Evolutionary conservation across 2,888 invertebrate genomes (phyloP), one percentile per base, ranked within the genome.

Genomic region (Disparrhopalites patrizii): DNA sequence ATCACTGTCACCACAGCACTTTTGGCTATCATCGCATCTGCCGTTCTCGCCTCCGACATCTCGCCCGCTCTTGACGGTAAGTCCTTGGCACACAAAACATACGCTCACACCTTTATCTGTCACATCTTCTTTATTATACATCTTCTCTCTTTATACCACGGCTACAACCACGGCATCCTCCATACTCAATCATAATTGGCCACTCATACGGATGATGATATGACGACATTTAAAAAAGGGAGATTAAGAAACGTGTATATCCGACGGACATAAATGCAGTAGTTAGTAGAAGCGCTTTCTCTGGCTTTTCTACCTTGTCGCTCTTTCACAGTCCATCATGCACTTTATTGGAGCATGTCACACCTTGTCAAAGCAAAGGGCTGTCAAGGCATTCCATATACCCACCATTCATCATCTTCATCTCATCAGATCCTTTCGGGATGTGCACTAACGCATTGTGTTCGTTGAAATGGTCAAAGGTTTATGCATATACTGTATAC

Each of bases 1-100:
- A 68, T 72, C 71, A 70, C 71, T 72, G 72, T 72, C 74, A 70
- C 65, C 70, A 63, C 69, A 63, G 68, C 66, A 65, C 72, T 74
- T 67, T 70, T 74, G 56, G 71, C 68, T 69, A 71, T 74, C 74
- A 72, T 74, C 74, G 70, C 74, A 69, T 69, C 71, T 64, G 71
- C 70, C 68, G 72, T 70, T 67, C 67, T 73, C 54, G 70, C 74
- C 64, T 68, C 72, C 61, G 74, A 74, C 68, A 68, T 70, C 64
- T 68, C 70, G 63, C 72, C 72, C 56, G 70, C 70, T 62, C 70
- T 69, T 69, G 72, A 74, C 69, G 74, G 74, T 74, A 74, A 74
- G 74, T 23, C 40, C 23, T 23, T 15, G n/a, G n/a, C n/a, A n/a
- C n/a, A n/a, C n/a, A n/a, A n/a, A n/a, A n/a, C n/a, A n/a, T n/a